These are phyloP conservation scores for Borostomias antarcticus DNA, from an alignment of 2,797 vertebrate genomes.

Conservation along the genomic window DNA sequence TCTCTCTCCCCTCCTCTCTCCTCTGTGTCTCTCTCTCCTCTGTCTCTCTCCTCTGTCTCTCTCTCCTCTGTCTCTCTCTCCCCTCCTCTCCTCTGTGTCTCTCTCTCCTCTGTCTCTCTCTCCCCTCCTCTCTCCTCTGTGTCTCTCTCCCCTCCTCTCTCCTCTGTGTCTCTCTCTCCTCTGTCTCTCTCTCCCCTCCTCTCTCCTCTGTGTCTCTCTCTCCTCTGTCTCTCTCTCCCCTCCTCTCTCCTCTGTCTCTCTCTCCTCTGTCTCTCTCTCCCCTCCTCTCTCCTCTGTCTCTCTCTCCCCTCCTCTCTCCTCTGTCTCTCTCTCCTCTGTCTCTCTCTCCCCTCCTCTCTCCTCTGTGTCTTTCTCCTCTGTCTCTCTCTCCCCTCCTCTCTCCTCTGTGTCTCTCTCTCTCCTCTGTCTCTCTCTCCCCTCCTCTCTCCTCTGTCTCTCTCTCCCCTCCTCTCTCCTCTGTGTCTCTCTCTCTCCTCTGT, in stretches of 20 bases:
- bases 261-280: not conserved
- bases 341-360: constrained; percentile 1
- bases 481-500: no score
- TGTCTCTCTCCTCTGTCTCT: not conserved
- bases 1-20: constrained; percentile 6
- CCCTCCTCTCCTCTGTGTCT: no score
- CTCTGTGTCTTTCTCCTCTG: not conserved
- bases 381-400: no score
- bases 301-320: constrained; percentile 1
- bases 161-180: constrained; percentile 19
- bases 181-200: constrained; percentile 9
- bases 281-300: not conserved
- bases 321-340: not conserved
- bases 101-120: no score
- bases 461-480: no score
- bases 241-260: not conserved
- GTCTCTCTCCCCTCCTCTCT: constrained; percentile 17
- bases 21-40: not conserved
- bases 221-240: not conserved
- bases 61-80: not conserved
- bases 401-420: no score
- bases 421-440: no score
- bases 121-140: not conserved
- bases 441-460: no score
- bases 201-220: constrained; percentile 14